Conservation (phyloP, 2,888 invertebrate genomes). For the Plagiodera versicolora region DNA sequence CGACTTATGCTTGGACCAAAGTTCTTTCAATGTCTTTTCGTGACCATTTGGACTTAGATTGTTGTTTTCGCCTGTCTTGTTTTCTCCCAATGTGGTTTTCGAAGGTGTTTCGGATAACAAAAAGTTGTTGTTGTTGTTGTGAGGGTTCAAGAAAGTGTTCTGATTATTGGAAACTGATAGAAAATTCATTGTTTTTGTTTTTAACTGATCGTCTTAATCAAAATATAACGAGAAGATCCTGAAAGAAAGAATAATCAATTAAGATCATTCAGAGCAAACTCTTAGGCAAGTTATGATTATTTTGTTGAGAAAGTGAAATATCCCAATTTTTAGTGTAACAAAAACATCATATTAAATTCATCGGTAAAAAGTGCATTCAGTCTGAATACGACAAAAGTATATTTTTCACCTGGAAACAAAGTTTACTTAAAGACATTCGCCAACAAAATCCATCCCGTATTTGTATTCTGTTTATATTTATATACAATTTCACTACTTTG, state of each 20-base stretch:
- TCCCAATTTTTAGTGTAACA: no score
- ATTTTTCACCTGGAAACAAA: no score
- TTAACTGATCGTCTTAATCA: conserved; percentile 14
- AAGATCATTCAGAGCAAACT: neutral
- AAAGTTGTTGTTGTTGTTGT: conserved; percentile 31
- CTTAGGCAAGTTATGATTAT: neutral
- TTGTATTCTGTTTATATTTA: no score
- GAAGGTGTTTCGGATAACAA: conserved; percentile 32
- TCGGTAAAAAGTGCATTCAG: no score
- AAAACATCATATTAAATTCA: no score
- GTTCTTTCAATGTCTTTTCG: conserved; percentile 45
- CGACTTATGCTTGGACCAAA: conserved; percentile 50
- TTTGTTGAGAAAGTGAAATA: no score
- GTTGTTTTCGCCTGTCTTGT: conserved; percentile 31
- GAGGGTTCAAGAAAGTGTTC: conserved; percentile 39
- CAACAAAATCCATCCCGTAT: no score
- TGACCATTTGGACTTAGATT: conserved; percentile 37
- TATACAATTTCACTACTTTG: no score
- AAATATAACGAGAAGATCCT: conserved; percentile 21
- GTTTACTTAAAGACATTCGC: no score
- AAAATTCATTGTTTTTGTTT: conserved; percentile 29
- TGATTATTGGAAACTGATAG: conserved; percentile 37
- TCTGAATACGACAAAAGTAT: no score
- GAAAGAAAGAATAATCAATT: conserved; percentile 22
- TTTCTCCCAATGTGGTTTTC: conserved; percentile 29